Evolutionary conservation across 2,113 vertebrate species (phyloP), one percentile per base, ranked within the genome.

Genomic region (Trichomycterus rosablanca): DNA sequence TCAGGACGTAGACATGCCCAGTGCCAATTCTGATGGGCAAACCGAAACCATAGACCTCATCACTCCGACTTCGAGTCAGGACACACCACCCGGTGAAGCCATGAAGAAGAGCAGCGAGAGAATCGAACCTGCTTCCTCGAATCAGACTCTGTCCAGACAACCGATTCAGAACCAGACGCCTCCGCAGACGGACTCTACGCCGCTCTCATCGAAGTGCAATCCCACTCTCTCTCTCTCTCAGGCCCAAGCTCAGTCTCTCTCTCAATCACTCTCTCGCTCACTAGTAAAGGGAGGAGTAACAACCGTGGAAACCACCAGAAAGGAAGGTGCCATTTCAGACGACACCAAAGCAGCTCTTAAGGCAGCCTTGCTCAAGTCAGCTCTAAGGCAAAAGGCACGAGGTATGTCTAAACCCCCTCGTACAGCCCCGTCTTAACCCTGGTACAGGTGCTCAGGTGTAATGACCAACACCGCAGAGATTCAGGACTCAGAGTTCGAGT

Each of bases 281-380:
- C 76, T 87, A 46, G 77, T 75, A n/a, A 86, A 83, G 20, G 55
- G 52, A 8, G 73, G 78, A 73, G 70, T 60, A 23, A 52, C 72
- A n/a, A 72, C 58, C 0, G 84, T 81, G 11, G 89, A 83, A 5
- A 81, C 78, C 0, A 80, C 87, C 1, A 88, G 91, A 59, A 87
- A 84, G 56, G 94, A 95, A 3, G 93, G 93, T 0, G 89, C 92
- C 16, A 97, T 97, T 78, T 97, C 95, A 0, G 90, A 95, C 3
- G 92, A 94, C 60, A 95, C 95, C 30, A 97, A 97, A 74, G 89
- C 90, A 0, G 94, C 95, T 1, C 92, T 97, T 2, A 96, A 91
- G 72, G 93, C 93, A 0, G 90, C 88, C 3, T 75, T 97, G 65
- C 80, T 93, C 7, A 95, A 95, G 71, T 93, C 93, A 0, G 87